A percentile compares a stretch with the other conserved stretches of the same genome.
These are phyloP conservation scores for Glyphotaelius pellucidus DNA, from an alignment of 2,888 invertebrate species.

Conservation along the genomic window DNA sequence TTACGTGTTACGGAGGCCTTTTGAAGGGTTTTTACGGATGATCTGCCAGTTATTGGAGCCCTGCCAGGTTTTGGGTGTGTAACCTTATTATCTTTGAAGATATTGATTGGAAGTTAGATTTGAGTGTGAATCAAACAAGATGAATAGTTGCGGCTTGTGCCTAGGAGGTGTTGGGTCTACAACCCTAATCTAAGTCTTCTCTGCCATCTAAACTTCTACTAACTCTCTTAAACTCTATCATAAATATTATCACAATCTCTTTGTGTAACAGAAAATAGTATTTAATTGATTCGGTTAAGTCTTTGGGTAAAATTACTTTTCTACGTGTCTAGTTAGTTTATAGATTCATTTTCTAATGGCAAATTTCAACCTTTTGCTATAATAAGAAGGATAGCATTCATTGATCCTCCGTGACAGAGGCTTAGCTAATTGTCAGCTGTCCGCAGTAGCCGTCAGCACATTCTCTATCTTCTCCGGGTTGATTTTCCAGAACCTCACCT, in stretches of 20 bases:
- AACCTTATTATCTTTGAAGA: background rate
- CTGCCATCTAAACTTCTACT: slow-evolving; percentile 50
- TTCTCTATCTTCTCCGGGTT: slow-evolving; percentile 63
- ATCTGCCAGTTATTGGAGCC: no score
- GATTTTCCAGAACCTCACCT: slow-evolving; percentile 65
- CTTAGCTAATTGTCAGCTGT: slow-evolving; percentile 66
- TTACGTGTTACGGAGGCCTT: no score
- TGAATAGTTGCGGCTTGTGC: background rate
- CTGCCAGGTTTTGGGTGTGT: no score
- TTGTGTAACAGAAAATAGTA: slow-evolving; percentile 47
- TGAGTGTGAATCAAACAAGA: background rate
- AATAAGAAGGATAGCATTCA: slow-evolving; percentile 64
- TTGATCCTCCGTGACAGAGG: slow-evolving; percentile 61
- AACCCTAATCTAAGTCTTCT: slow-evolving; percentile 64
- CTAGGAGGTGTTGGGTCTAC: slow-evolving; percentile 9
- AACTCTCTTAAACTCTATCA: slow-evolving; percentile 42
- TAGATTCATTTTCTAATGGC: slow-evolving; percentile 60
- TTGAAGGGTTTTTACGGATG: no score
- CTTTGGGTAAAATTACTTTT: slow-evolving; percentile 45
- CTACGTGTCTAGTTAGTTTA: slow-evolving; percentile 32
- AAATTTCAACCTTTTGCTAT: slow-evolving; percentile 63
- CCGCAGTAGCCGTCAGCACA: slow-evolving; percentile 41
- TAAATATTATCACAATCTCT: slow-evolving; percentile 61
- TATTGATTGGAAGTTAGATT: slow-evolving; percentile 21
- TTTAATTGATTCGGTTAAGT: slow-evolving; percentile 37